These are phyloP conservation scores for Drosophila grimshawi DNA, from an alignment of 1,140 invertebrate species.

Conservation along the genomic window DNA sequence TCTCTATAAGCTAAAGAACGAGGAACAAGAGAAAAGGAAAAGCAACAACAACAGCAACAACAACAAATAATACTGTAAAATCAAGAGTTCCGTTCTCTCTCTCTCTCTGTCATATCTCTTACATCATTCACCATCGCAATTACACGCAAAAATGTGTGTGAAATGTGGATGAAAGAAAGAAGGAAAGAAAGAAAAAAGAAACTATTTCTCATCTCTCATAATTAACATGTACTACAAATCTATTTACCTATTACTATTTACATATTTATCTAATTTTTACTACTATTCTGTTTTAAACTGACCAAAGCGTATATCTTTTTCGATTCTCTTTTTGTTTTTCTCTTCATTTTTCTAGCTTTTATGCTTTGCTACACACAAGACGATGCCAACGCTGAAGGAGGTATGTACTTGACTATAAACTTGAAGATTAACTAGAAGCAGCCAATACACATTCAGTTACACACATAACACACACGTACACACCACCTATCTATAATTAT, in stretches of 20 bases:
- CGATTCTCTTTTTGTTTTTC: slow-evolving; percentile 79
- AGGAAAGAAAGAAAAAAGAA: background rate
- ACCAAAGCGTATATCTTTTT: slow-evolving; percentile 74
- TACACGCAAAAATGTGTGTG: background rate
- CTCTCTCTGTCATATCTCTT: no score
- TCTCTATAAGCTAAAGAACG: no score
- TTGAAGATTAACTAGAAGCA: slow-evolving; percentile 30
- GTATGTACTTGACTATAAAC: slow-evolving; percentile 87
- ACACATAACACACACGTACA: slow-evolving; percentile 12
- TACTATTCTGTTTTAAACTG: slow-evolving; percentile 76
- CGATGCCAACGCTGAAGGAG: slow-evolving; percentile 94
- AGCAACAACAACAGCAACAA: no score
- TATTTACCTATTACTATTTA: slow-evolving; percentile 27
- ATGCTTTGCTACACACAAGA: slow-evolving; percentile 96
- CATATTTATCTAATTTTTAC: slow-evolving; percentile 39
- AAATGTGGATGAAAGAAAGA: no score
- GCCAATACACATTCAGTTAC: slow-evolving; percentile 18
- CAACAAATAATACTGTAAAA: no score
- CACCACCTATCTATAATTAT: background rate
- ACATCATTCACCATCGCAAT: no score
- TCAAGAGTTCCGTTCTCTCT: no score
- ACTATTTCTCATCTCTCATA: slow-evolving; percentile 8
- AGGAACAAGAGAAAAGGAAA: no score
- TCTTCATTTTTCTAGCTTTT: slow-evolving; percentile 89
- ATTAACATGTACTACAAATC: slow-evolving; percentile 12